These are phyloP conservation scores for Apamea anceps DNA, from an alignment of 2,888 invertebrate genomes.

Conservation along the genomic window DNA sequence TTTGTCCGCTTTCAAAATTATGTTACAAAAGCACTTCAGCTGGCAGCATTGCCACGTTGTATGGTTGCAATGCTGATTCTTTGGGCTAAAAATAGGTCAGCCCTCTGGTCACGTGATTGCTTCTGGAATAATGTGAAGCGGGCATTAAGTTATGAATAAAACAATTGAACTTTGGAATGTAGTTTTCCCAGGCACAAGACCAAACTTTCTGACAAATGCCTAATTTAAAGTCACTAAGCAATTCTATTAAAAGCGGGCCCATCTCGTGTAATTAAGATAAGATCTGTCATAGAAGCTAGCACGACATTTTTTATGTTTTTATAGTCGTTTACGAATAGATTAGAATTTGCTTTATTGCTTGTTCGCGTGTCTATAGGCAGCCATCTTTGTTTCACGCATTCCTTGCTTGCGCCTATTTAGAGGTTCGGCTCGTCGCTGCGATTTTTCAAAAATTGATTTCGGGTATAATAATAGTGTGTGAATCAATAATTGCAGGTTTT, in stretches of 20 bases:
- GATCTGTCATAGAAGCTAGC: conserved; percentile 64
- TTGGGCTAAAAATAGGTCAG: too few relatives aligned
- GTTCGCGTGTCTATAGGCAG: conserved; percentile 79
- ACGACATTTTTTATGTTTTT: conserved; percentile 67
- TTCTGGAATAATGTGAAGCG: background rate
- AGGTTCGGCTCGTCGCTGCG: conserved; percentile 40
- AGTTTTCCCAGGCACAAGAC: conserved; percentile 15
- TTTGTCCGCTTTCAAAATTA: too few relatives aligned
- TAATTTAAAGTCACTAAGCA: conserved; percentile 55
- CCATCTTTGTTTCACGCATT: conserved; percentile 70
- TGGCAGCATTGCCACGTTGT: too few relatives aligned
- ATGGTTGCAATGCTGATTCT: too few relatives aligned
- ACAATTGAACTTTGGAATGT: conserved; percentile 2
- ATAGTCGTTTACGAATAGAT: conserved; percentile 74
- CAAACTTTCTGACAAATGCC: conserved; percentile 36
- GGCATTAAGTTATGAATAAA: background rate
- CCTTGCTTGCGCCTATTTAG: conserved; percentile 64
- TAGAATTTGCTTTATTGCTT: conserved; percentile 79
- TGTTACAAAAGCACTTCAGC: too few relatives aligned
- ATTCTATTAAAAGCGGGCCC: conserved; percentile 65
- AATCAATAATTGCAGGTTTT: conserved; percentile 56
- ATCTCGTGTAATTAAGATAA: conserved; percentile 75
- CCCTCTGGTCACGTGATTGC: too few relatives aligned
- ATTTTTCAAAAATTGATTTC: conserved; percentile 57
- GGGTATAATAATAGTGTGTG: conserved; percentile 42